A percentile compares a stretch with the other conserved stretches of the same genome.
phyloP scores from a whole-genome alignment of 2,888 invertebrate genomes.

The Brachyptera putata region DNA sequence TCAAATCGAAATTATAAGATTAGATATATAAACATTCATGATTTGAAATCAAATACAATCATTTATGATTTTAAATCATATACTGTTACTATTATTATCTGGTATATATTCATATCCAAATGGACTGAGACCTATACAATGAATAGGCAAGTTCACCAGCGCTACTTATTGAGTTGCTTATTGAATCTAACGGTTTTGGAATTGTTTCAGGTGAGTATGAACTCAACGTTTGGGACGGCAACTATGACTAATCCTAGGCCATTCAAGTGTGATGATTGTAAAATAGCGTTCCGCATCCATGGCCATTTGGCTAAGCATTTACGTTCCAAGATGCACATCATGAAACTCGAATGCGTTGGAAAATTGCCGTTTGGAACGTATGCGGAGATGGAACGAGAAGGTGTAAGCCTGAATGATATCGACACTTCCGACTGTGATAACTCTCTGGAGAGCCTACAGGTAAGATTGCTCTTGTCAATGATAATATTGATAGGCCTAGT shows the following conservation, averaged over 20 bases:
- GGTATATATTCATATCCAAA: too few relatives aligned
- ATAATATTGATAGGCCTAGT: too few relatives aligned
- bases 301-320: constrained; percentile 97
- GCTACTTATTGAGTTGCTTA: too few relatives aligned
- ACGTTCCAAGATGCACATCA: constrained; percentile 92
- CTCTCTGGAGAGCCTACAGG: constrained; percentile 82
- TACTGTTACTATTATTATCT: too few relatives aligned
- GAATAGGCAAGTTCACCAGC: too few relatives aligned
- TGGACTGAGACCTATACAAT: too few relatives aligned
- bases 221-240: constrained; percentile 77
- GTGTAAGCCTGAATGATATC: constrained; percentile 86
- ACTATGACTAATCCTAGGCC: constrained; percentile 88
- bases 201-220: constrained; percentile 73
- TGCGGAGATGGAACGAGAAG: constrained; percentile 88
- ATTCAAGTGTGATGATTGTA: constrained; percentile 93
- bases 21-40: too few relatives aligned
- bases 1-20: too few relatives aligned
- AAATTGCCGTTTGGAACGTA: constrained; percentile 92
- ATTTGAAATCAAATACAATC: too few relatives aligned
- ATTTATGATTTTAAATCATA: too few relatives aligned
- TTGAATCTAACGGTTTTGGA: too few relatives aligned
- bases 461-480: constrained; percentile 40
- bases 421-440: constrained; percentile 96
- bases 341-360: constrained; percentile 86
- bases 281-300: constrained; percentile 92